phyloP scores from a whole-genome alignment of 2,797 vertebrate genomes.

The Loriculus beryllinus region DNA sequence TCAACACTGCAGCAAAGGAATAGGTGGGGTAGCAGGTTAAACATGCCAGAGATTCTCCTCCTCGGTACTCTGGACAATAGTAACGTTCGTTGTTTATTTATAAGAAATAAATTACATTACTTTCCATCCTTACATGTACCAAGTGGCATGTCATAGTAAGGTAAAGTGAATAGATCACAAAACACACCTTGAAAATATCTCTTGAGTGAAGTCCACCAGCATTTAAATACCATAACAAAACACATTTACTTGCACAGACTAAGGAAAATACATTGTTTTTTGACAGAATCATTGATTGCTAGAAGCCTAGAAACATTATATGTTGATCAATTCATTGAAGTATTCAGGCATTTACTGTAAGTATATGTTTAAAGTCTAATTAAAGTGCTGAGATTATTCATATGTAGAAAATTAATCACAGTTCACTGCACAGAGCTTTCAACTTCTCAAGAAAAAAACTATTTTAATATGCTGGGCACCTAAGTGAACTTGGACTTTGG shows the following conservation, averaged over 20 bases:
- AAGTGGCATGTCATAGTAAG: not conserved
- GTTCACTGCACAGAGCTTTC: not conserved
- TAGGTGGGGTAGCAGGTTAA: not conserved
- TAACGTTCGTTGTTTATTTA: not conserved
- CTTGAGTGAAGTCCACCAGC: not conserved
- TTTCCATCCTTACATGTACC: not conserved
- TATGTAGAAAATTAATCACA: not conserved
- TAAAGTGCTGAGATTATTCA: not conserved
- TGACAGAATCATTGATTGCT: not conserved
- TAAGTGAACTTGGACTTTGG: not conserved
- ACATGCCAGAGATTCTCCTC: not conserved
- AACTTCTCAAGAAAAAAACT: not conserved
- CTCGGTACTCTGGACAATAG: not conserved
- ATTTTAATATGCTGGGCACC: not conserved
- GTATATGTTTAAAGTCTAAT: not conserved
- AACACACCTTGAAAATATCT: not conserved
- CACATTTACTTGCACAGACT: not conserved
- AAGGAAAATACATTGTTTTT: not conserved
- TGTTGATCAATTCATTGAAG: not conserved
- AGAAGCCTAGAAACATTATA: not conserved
- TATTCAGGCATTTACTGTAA: not conserved
- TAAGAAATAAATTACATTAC: not conserved
- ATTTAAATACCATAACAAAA: not conserved
- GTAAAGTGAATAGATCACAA: not conserved
- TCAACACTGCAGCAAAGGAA: not conserved